Base-by-base conservation (phyloP, 2,113 vertebrate species). In the Pseudois nayaur region DNA sequence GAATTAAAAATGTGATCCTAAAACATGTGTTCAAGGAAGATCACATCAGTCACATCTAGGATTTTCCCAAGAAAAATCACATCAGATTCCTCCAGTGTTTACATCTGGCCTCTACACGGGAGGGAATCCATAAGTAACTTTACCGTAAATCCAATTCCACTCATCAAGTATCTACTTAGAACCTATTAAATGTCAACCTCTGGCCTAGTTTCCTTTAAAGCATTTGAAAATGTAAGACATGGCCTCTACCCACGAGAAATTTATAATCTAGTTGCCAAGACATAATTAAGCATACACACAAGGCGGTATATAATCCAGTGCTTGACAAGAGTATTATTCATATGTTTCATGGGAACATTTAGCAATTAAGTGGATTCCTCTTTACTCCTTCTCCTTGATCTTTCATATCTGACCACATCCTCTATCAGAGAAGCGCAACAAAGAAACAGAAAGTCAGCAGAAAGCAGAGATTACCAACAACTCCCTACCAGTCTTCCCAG, bases 131-230 rank as follows among this genome's bases (percentile, higher is more conserved):
- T 60, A 91, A 52, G 86, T 21, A 67, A 95, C 60, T 85, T 83
- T 45, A 50, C 54, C 29, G 71, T 85, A 88, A 94, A 97, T 76
- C 85, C 29, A 94, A n/a, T 87, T 94, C 93, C 25, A 97, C 16
- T 79, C 76, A 83, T 57, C 31, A 92, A 97, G 74, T 64, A 96
- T 91, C 89, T 89, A 95, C 45, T 98, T 88, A 89, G 71, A 89
- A 55, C 25, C 86, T 87, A 86, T 74, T 95, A 90, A 94, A 92
- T 17, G 54, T 94, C 94, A 96, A 84, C 87, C 76, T 45, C 29
- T 60, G 92, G 76, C 16, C 5, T 71, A 43, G 82, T 60, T 83
- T 91, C 82, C 87, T 94, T 90, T 64, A 87, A 76, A 83, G 33
- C 48, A 62, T 90, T 55, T 78, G 74, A 92, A 94, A 89, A 85